phyloP scores from a whole-genome alignment of 2,113 vertebrate species.

The Brevimyrus niger region DNA sequence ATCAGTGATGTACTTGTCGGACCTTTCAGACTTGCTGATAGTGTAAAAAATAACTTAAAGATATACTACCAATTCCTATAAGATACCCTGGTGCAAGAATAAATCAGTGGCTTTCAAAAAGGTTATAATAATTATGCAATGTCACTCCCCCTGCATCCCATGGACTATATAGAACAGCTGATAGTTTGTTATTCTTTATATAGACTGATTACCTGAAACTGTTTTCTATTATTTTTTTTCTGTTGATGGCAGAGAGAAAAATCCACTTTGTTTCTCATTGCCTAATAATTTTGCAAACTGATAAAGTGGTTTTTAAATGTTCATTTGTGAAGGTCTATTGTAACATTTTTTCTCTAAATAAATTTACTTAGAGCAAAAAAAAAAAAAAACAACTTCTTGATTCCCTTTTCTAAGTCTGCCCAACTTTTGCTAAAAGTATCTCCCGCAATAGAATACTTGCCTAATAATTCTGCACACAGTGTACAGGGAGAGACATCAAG shows the following conservation, averaged over 20 bases:
- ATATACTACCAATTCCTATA: not conserved
- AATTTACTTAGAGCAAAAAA: not conserved
- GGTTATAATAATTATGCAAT: not conserved
- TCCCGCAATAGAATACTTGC: not conserved
- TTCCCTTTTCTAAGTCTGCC: not conserved
- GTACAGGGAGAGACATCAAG: not conserved
- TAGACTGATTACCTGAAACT: not conserved
- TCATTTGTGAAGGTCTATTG: not conserved
- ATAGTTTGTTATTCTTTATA: not conserved
- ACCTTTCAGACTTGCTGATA: not conserved
- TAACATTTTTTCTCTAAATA: not conserved
- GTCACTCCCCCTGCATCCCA: not conserved
- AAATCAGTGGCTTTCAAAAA: not conserved
- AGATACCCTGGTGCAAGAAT: not conserved
- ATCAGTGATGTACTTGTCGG: not conserved
- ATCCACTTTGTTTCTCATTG: not conserved
- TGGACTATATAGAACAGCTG: not conserved
- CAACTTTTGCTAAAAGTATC: not conserved
- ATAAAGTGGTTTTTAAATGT: not conserved
- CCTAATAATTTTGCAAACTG: not conserved
- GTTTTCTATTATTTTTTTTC: not conserved
- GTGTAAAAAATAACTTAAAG: not conserved
- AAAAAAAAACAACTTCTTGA: not conserved
- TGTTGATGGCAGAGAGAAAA: not conserved
- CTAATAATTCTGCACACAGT: not conserved